Base-by-base conservation (phyloP, 2,797 vertebrate genomes). In the Hafferia zeledoni region DNA sequence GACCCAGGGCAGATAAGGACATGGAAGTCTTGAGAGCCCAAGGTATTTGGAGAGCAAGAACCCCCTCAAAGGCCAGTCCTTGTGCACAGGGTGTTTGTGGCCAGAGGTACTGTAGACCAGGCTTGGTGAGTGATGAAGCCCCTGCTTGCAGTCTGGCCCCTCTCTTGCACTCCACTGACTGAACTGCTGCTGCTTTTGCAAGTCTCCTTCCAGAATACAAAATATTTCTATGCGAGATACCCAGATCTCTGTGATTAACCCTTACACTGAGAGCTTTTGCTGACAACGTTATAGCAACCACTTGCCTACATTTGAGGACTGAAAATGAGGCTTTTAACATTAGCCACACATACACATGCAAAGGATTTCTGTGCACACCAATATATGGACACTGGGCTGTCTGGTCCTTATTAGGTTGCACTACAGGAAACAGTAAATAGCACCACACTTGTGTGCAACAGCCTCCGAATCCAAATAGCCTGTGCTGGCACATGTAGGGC, bases 391-490 rank as follows among this genome's bases (percentile, higher is more conserved):
- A 7, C 19, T 5, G 28, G 25, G n/a, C 13, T 28, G 13, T 24
- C 47, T 43, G n/a, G 16, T 70, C 15, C 56, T 84, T 63, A 27
- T 31, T 17, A 70, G 33, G 20, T 82, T 87, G 61, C 37, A 16
- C 9, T 27, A 1, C 44, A 68, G 83, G 39, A 61, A 68, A 39
- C 43, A 57, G 41, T 55, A 39, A 69, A 18, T 15, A 35, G 17
- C n/a, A 24, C 14, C 41, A 53, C 8, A 15, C 19, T 27, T 3
- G 1, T 3, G 14, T 0, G 0, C 49, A 11, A 33, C 10, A 22
- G 11, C 25, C 52, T 70, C 27, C 83, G 22, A 39, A 31, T 35
- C 17, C 22, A 53, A 49, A 31, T 43, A 31, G 11, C n/a, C 16
- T 52, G 6, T 0, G 1, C 13, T 60, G 52, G 27, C 7, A 3